Evolutionary conservation across 2,113 vertebrate genomes (phyloP), one percentile per base, ranked within the genome.

Genomic region (Chitala chitala): DNA sequence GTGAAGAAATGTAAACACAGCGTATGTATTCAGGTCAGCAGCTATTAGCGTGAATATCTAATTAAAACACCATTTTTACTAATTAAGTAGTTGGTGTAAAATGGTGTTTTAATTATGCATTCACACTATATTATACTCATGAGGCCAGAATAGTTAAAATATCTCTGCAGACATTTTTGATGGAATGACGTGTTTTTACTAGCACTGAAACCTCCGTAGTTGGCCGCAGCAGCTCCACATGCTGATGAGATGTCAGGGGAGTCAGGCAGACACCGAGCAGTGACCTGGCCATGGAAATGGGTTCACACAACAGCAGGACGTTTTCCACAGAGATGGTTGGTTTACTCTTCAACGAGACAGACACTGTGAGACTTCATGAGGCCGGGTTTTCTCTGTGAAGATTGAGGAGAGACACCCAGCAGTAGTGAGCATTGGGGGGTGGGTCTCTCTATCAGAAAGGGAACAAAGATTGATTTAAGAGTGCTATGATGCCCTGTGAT

Each of bases 11-110:
- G 33, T 48, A 69, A 53, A 46, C 48, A 33, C 29, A 31, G 26
- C 26, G 12, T 69, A 33, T 33, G 68, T 69, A 46, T 69, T 51
- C 10, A 42, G 50, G 48, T 69, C 48, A 33, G n/a, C 46, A 31
- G 33, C 53, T 51, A 68, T 46, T 46, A 46, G 64, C 46, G n/a
- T 48, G 64, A 46, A 68, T 68, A 63, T 63, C 59, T 63, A 63
- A 63, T 63, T 63, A 63, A 63, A 63, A 63, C 59, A 63, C 33
- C 59, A 63, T 63, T 63, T n/a, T 63, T 38, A 63, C 59, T 63
- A 63, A 63, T 63, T 63, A 63, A 63, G 17, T 46, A 68, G 42
- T 68, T 44, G 64, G 40, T 46, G 64, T 42, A 46, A 51, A 48
- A 68, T 68, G 42, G 40, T 44, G 64, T 68, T 46, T 68, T 46